Evolutionary conservation across 37 sponge, comb jelly and placozoan genomes (phyloP), one percentile per base, ranked within the genome.

Genomic region (Diacarnus erythraeanus): DNA sequence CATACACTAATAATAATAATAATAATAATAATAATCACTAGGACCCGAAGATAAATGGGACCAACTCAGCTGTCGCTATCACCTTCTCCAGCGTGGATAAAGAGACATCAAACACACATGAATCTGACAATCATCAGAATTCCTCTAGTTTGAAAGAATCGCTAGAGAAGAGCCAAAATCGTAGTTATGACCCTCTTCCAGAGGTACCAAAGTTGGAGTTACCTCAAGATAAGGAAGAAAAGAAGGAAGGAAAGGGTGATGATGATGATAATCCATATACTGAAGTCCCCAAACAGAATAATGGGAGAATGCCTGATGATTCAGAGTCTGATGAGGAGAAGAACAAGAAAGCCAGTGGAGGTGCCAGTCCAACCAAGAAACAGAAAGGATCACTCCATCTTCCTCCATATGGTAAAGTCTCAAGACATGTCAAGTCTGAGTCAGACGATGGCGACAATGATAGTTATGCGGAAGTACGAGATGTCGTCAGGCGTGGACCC

Each of bases 391-490:
- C n/a, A n/a, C n/a, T n/a, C n/a, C 51, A 47, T 15, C 51, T 47
- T 12, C 51, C 51, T 47, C 71, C 69, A 0, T 78, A 88, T 73
- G 78, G 64, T 2, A 73, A 76, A 35, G 81, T 79, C 12, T 66
- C 75, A n/a, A 57, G 44, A 23, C 81, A 57, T 42, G 40, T 31
- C 29, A 42, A 63, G 39, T 5, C 25, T 23, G 4, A 26, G 33
- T 20, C 2, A 6, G 38, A 42, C 15, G 34, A 76, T 33, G 58
- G 8, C 18, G 34, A 76, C 36, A 80, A 31, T 58, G 77, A 68
- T 40, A 69, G 57, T 22, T 84, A 84, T 23, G 69, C 84, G 38
- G 85, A 84, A 69, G 85, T 80, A 8, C 27, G 76, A 12, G 39
- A 54, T 12, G 70, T 60, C 22, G 30, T 77, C 31, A 22, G 64